Evolutionary conservation across 2,888 invertebrate genomes (phyloP).

Genomic region (Ryuthela nishihirai): DNA sequence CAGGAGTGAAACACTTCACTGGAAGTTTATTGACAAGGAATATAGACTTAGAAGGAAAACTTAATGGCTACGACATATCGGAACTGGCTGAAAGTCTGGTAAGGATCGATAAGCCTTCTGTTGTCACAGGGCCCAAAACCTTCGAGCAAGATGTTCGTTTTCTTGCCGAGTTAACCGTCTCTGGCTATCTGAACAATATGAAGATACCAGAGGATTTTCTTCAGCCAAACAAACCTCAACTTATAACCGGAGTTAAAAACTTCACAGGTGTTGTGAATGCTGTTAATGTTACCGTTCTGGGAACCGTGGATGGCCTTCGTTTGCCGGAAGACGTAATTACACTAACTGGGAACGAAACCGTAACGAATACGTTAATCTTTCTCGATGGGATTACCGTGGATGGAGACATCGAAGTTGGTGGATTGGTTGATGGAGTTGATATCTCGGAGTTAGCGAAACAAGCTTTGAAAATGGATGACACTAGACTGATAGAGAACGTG

Average conservation of each 20-base stretch:
- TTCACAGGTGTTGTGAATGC: conserved; percentile 18
- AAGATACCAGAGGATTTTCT: conserved; percentile 31
- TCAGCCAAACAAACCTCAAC: conserved; percentile 8
- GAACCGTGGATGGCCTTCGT: conserved; percentile 20
- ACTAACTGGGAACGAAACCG: conserved; percentile 18
- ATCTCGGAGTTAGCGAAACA: conserved; percentile 13
- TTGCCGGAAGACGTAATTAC: conserved; percentile 33
- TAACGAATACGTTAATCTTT: conserved; percentile 16
- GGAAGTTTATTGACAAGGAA: conserved; percentile 8
- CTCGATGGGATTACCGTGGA: conserved; percentile 17
- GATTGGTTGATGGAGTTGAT: conserved; percentile 31
- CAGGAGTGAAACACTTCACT: conserved; percentile 7
- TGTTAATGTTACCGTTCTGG: conserved; percentile 7
- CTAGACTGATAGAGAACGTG: conserved; percentile 11
- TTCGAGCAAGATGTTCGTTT: conserved; percentile 18
- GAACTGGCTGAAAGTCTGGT: conserved; percentile 18
- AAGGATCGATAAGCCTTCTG: conserved; percentile 10
- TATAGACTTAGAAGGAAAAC: conserved; percentile 19
- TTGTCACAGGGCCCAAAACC: conserved; percentile 15
- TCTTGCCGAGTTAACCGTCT: conserved; percentile 5
- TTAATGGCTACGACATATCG: conserved; percentile 21
- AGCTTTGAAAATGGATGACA: conserved; percentile 27
- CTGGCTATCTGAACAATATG: conserved; percentile 15
- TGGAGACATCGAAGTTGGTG: conserved; percentile 13
- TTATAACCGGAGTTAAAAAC: conserved; percentile 5